A percentile compares a stretch with the other conserved stretches of the same genome.
phyloP scores from a whole-genome alignment of 2,888 invertebrate species.

The Drosophila fulvimacula region DNA sequence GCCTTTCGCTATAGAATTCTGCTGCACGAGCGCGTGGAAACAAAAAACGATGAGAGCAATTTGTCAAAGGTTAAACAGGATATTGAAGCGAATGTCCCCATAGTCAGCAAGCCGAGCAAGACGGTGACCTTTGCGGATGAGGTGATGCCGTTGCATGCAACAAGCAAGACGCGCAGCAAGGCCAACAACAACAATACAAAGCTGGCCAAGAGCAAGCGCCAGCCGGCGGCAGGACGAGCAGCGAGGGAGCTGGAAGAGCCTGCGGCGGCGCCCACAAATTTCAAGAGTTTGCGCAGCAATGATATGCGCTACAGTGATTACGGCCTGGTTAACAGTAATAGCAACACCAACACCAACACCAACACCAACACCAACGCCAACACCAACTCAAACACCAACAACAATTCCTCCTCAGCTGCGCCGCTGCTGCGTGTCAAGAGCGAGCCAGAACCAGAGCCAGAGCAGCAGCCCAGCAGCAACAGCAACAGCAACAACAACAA shows the following conservation, averaged over 20 bases:
- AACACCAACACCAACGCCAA: constrained; percentile 11
- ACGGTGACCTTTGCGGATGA: constrained; percentile 71
- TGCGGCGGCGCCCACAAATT: constrained; percentile 70
- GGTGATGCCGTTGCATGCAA: constrained; percentile 27
- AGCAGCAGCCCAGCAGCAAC: constrained; percentile 7
- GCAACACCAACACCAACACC: not conserved
- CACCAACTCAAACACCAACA: constrained; percentile 5
- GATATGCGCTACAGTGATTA: constrained; percentile 83
- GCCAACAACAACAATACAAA: constrained; percentile 18
- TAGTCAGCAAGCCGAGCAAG: constrained; percentile 50
- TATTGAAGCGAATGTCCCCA: constrained; percentile 41
- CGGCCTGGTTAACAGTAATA: constrained; percentile 46
- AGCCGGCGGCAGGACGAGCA: constrained; percentile 52
- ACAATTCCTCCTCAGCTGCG: not conserved
- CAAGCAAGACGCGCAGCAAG: constrained; percentile 49
- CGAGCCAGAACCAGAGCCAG: constrained; percentile 48
- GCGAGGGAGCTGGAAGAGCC: constrained; percentile 25
- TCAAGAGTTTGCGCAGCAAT: constrained; percentile 84
- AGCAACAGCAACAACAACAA: not conserved
- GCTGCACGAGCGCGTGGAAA: constrained; percentile 67
- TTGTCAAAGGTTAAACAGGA: constrained; percentile 66
- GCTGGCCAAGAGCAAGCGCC: constrained; percentile 54
- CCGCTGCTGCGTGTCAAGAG: constrained; percentile 53
- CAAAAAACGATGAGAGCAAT: constrained; percentile 63
- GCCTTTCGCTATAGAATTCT: constrained; percentile 88